Conservation (phyloP, 2,888 invertebrate genomes). For the Amphimallon solstitiale region DNA sequence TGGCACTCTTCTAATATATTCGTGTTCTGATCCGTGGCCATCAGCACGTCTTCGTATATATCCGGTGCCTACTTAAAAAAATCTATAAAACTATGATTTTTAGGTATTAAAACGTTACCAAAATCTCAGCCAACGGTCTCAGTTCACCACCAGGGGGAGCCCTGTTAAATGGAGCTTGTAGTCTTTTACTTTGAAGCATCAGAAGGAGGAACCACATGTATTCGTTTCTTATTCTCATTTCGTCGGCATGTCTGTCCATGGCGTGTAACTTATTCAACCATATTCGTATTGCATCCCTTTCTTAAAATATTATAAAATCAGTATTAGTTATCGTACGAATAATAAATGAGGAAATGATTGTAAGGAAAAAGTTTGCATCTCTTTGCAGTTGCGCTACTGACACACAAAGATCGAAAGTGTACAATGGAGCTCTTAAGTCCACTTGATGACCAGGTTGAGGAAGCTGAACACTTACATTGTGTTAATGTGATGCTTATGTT, state of each 20-base stretch:
- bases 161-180: conserved; percentile 60
- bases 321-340: too few species aligned
- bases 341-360: too few species aligned
- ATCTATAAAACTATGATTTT: neutral
- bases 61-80: conserved; percentile 48
- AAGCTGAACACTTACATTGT: too few species aligned
- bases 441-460: too few species aligned
- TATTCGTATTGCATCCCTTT: conserved; percentile 51
- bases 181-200: conserved; percentile 60
- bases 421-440: too few species aligned
- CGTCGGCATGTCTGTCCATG: conserved; percentile 53
- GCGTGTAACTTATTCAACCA: conserved; percentile 61
- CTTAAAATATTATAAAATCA: conserved; percentile 6
- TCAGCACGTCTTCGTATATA: conserved; percentile 60
- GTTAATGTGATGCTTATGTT: too few species aligned
- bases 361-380: too few species aligned
- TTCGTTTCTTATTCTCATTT: conserved; percentile 59
- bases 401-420: too few species aligned
- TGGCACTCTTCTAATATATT: conserved; percentile 53
- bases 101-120: conserved; percentile 52
- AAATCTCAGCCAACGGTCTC: conserved; percentile 57
- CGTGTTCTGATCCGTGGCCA: conserved; percentile 53
- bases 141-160: conserved; percentile 56
- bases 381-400: too few species aligned
- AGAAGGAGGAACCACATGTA: conserved; percentile 64